Evolutionary conservation across 2,113 vertebrate species (phyloP).

Genomic region (Channa argus): DNA sequence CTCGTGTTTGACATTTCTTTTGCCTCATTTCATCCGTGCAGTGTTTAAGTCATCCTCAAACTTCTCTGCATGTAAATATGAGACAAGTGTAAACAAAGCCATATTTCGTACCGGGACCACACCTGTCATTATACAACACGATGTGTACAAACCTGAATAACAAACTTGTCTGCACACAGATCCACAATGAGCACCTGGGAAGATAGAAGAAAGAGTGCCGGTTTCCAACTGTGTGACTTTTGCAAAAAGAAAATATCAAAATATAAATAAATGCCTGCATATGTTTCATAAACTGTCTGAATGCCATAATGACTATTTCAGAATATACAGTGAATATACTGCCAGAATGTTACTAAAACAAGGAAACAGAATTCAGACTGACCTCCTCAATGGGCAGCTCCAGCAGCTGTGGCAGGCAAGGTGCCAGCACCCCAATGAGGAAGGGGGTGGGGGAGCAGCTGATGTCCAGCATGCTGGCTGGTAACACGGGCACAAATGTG

Average conservation of each 20-base stretch:
- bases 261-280: too few species aligned
- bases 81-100: constrained; percentile 65
- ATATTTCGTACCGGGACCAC: constrained; percentile 44
- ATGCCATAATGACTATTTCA: too few species aligned
- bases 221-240: constrained; percentile 27
- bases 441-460: constrained; percentile 97
- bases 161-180: constrained; percentile 93
- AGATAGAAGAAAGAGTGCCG: constrained; percentile 49
- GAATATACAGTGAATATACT: background rate
- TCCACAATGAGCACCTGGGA: constrained; percentile 96
- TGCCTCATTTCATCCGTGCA: background rate
- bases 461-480: constrained; percentile 95
- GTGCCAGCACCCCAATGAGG: constrained; percentile 93
- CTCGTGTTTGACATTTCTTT: background rate
- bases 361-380: constrained; percentile 18
- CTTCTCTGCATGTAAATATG: constrained; percentile 24
- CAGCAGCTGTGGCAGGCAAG: constrained; percentile 89
- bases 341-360: background rate
- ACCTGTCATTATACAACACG: constrained; percentile 27
- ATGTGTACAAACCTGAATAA: constrained; percentile 90
- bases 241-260: too few species aligned
- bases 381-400: constrained; percentile 98
- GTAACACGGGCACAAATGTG: constrained; percentile 95
- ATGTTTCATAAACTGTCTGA: too few species aligned
- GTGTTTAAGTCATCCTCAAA: constrained; percentile 27